Conservation (phyloP, 2,888 invertebrate genomes). For the Chironomus tentans region DNA sequence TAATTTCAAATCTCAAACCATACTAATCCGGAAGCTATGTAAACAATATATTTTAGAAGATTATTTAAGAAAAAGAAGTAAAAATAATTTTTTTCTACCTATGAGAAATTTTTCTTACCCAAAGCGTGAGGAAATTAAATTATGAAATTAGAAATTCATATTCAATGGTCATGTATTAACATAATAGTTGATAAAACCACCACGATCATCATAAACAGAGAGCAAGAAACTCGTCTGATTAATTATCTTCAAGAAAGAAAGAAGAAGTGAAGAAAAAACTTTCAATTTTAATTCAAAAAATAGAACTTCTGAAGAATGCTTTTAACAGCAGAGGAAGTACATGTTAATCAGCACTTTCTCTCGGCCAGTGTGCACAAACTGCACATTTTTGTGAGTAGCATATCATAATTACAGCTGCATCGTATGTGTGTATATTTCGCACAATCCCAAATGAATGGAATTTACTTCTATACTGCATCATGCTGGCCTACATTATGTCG, state of each 20-base stretch:
- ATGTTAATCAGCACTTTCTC: constrained; percentile 14
- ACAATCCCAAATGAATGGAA: neutral
- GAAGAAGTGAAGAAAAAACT: neutral
- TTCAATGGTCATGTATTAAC: too few species aligned
- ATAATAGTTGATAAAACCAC: too few species aligned
- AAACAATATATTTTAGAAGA: too few species aligned
- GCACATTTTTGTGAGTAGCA: constrained; percentile 12
- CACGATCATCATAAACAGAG: neutral
- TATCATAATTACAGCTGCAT: constrained; percentile 18
- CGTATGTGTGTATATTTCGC: neutral
- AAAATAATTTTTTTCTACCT: too few species aligned
- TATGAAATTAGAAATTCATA: too few species aligned
- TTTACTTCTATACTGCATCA: neutral
- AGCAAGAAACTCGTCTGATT: neutral
- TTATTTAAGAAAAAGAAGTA: too few species aligned
- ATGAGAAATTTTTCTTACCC: too few species aligned
- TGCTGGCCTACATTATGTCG: constrained; percentile 14
- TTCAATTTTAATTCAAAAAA: constrained; percentile 15
- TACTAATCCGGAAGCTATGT: too few species aligned
- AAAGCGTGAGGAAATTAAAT: too few species aligned
- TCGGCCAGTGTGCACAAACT: neutral
- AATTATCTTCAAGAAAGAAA: neutral
- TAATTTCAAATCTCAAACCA: too few species aligned
- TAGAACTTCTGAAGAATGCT: constrained; percentile 21
- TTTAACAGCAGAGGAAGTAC: constrained; percentile 17